Evolutionary conservation across 2,113 vertebrate species (phyloP), one percentile per base, ranked within the genome.

Genomic region (Caranx ignobilis): DNA sequence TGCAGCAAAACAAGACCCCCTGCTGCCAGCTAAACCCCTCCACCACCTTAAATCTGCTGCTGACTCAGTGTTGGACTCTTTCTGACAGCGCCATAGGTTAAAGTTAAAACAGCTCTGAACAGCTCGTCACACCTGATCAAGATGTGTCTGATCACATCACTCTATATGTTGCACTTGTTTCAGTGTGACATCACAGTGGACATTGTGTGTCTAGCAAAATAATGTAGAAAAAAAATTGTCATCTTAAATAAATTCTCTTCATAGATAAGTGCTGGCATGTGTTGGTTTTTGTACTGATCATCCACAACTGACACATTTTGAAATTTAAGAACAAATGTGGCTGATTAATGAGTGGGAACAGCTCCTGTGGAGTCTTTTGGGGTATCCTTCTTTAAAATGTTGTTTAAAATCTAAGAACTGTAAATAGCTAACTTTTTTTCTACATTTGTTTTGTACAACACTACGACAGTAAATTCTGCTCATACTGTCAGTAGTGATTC

Each of bases 1-100:
- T 99, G 98, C 82, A 96, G 96, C 87, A 99, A 98, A 91, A 97
- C 97, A 0, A 86, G 91, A 35, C 93, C 95, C 43, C 96, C 97
- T 0, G 90, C 91, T 43, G 96, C 95, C 69, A 96, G 95, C 79
- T 98, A 94, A 92, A 11, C 34, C 37, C 0, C 2, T 10, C 8
- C 0, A 2, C 50, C 16, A 6, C 34, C 7, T 60, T 2, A 3
- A 65, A 16, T 12, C 26, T 18, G 34, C 52, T 43, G 35, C 52
- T 31, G n/a, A 12, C 19, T 50, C 48, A 5, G 19, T 52, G 11
- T 32, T 11, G 48, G 47, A 50, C 48, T 50, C 6, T 50, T 2
- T 11, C n/a, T 19, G 21, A 31, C 16, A 7, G 15, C 5, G 19
- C 50, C 31, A 50, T 7, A 55, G 2, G 16, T 48, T 48, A 13